A percentile compares a stretch with the other conserved stretches of the same genome.
Evolutionary conservation across 2,113 vertebrate genomes (phyloP).

Genomic region (Saiga tatarica): DNA sequence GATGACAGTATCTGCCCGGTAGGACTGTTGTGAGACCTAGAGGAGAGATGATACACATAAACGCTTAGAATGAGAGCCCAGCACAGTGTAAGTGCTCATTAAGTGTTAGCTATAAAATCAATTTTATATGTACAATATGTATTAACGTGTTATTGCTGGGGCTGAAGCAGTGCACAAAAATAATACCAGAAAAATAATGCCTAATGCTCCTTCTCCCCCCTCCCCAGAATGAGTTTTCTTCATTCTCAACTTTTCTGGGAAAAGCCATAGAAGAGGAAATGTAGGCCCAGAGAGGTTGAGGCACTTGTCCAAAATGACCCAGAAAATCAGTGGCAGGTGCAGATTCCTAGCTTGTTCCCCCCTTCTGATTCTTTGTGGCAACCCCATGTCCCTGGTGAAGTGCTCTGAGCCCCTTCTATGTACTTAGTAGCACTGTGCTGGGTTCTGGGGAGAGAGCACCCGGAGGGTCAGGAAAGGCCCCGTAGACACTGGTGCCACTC

Average conservation of each 20-base stretch:
- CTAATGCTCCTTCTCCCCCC: not conserved
- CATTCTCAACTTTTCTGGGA: too few species aligned
- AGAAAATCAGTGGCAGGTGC: not conserved
- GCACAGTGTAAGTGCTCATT: conserved; percentile 19
- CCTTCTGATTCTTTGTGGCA: not conserved
- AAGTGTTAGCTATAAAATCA: conserved; percentile 56
- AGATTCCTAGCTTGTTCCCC: not conserved
- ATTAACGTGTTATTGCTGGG: conserved; percentile 14
- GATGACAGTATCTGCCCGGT: not conserved
- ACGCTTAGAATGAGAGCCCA: conserved; percentile 18
- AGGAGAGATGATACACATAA: not conserved
- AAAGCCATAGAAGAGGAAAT: not conserved
- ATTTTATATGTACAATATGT: conserved; percentile 36
- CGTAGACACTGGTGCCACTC: not conserved
- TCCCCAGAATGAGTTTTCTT: conserved; percentile 12
- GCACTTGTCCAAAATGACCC: not conserved
- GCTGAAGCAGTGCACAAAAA: conserved; percentile 27
- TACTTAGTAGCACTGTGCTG: not conserved
- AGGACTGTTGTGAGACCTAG: not conserved
- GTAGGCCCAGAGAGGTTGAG: not conserved
- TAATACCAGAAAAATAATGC: not conserved
- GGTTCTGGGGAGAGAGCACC: not conserved
- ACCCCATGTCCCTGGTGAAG: not conserved
- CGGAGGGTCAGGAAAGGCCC: not conserved
- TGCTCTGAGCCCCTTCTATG: not conserved